Evolutionary conservation across 2,888 invertebrate genomes (phyloP), one percentile per base, ranked within the genome.

Genomic region (Nomada hirtipes): DNA sequence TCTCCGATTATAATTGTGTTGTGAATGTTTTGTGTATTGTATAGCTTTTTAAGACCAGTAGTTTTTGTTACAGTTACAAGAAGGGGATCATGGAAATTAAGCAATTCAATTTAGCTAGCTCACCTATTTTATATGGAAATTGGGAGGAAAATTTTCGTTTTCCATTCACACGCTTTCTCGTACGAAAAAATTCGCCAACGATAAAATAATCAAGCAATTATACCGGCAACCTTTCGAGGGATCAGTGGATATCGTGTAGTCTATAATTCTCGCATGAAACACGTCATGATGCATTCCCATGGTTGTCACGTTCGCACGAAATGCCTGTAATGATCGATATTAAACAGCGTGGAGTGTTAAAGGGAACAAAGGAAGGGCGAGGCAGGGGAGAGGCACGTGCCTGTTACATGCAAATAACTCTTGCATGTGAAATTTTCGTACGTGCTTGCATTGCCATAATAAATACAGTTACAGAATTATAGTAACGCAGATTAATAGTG

Each of bases 331-430:
- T 81, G 78, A 78, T 81, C 74, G 79, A 86, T 87, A 76, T 86
- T 80, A 86, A 85, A 85, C 79, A 69, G 60, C 70, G 50, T 60
- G 67, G 63, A 70, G 73, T 61, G 55, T 65, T 57, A 44, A 61
- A 7, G 55, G 67, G 76, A 69, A 72, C 68, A 75, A 67, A 47
- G 69, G 75, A 65, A 72, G 57, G 69, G 78, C 72, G 57, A 64
- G 68, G 15, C 63, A 36, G 57, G 50, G 42, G 59, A 44, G 63
- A 59, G 47, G 52, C 42, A 59, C 77, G 68, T 55, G 60, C 63
- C 80, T 63, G 81, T 84, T 86, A 82, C 83, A 84, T 88, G 84
- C 84, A 84, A 87, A 86, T 88, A 78, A 69, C 52, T 47, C n/a
- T 7, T 72, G 47, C 42, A 20, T 10, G 23, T 53, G 78, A 76